Evolutionary conservation across 1,140 invertebrate species (phyloP).

Genomic region (Steinernema feltiae): DNA sequence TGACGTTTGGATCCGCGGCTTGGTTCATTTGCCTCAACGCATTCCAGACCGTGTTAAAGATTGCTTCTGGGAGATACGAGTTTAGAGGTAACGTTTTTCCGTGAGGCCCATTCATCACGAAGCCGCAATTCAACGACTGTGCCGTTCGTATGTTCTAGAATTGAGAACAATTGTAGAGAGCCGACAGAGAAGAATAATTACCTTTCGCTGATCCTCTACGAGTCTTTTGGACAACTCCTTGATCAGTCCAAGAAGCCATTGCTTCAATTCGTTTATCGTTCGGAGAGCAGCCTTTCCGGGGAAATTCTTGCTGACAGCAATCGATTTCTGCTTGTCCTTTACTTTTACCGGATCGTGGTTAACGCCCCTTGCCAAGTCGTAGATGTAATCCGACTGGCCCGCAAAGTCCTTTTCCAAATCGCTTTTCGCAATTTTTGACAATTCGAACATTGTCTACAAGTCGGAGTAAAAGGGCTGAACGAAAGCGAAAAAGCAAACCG

Average conservation of each 20-base stretch:
- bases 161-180: background rate
- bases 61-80: slow-evolving; percentile 17
- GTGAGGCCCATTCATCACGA: slow-evolving; percentile 16
- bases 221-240: slow-evolving; percentile 32
- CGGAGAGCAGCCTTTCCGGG: slow-evolving; percentile 62
- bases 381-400: slow-evolving; percentile 82
- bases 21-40: slow-evolving; percentile 13
- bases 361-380: slow-evolving; percentile 76
- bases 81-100: slow-evolving; percentile 23
- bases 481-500: slow-evolving; percentile 16
- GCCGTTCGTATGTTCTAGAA: slow-evolving; percentile 32
- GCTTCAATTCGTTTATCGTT: slow-evolving; percentile 14
- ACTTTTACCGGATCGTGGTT: slow-evolving; percentile 77
- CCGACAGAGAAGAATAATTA: background rate
- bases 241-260: slow-evolving; percentile 28
- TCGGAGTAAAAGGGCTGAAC: too few species aligned
- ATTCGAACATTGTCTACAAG: slow-evolving; percentile 74
- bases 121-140: slow-evolving; percentile 15
- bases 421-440: slow-evolving; percentile 67
- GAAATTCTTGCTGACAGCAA: slow-evolving; percentile 91
- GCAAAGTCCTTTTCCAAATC: slow-evolving; percentile 71
- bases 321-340: slow-evolving; percentile 79
- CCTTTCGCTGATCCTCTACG: slow-evolving; percentile 23
- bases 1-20: background rate
- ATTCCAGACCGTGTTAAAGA: slow-evolving; percentile 18